Evolutionary conservation across 2,888 invertebrate species (phyloP).

Genomic region (Tromatobia lineatoria): DNA sequence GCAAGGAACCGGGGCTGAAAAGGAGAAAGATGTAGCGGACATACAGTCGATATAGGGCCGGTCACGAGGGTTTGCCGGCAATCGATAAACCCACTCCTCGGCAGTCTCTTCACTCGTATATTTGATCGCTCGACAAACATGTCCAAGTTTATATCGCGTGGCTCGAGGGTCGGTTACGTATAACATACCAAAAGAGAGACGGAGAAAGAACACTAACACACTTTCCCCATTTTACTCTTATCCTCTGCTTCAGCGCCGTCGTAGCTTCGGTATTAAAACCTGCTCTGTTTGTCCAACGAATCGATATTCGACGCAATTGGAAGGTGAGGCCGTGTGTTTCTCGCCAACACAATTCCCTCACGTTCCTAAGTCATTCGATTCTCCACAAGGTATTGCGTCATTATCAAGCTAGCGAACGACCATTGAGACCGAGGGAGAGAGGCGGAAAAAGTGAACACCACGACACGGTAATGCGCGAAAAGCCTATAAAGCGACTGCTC

Average conservation of each 20-base stretch:
- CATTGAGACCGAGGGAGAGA: constrained; percentile 19
- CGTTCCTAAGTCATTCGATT: constrained; percentile 61
- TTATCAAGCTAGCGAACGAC: constrained; percentile 48
- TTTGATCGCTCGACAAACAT: constrained; percentile 85
- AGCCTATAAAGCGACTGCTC: neutral
- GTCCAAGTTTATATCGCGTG: constrained; percentile 82
- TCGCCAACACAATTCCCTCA: constrained; percentile 41
- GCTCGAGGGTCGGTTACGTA: constrained; percentile 56
- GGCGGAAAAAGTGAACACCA: neutral
- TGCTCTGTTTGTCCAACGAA: constrained; percentile 65
- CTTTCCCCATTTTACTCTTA: constrained; percentile 68
- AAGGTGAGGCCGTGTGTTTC: constrained; percentile 53
- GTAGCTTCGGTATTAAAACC: constrained; percentile 60
- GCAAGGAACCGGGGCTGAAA: constrained; percentile 4
- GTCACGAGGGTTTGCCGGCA: constrained; percentile 61
- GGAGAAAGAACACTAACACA: constrained; percentile 68
- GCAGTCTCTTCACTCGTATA: constrained; percentile 84
- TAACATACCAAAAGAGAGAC: constrained; percentile 9
- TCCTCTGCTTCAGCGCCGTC: constrained; percentile 44
- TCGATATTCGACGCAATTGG: constrained; percentile 60
- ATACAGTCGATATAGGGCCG: constrained; percentile 26
- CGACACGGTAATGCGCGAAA: constrained; percentile 7
- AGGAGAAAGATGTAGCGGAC: constrained; percentile 14
- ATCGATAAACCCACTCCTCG: constrained; percentile 78
- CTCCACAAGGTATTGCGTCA: constrained; percentile 51